These are phyloP conservation scores for Epizoanthus scotinus DNA, from an alignment of 92 coral and sea anemone genomes.

Conservation along the genomic window DNA sequence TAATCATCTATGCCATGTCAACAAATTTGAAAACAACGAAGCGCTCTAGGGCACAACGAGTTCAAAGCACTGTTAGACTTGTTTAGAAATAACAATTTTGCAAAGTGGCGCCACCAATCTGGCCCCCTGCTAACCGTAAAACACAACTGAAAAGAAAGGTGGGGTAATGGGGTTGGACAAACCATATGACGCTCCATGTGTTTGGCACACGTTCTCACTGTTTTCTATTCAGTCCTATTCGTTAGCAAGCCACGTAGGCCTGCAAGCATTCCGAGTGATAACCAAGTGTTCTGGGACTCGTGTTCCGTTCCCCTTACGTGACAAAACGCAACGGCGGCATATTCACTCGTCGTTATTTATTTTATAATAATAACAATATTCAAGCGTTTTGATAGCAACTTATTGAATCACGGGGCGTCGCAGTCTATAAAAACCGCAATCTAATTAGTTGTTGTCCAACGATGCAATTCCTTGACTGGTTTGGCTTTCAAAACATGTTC, in stretches of 20 bases:
- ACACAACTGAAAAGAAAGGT: conserved; percentile 7
- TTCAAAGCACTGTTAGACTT: conserved; percentile 15
- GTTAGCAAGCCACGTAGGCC: neutral
- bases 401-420: too few relatives aligned
- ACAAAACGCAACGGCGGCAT: too few relatives aligned
- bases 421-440: too few relatives aligned
- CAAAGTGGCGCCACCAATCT: conserved; percentile 33
- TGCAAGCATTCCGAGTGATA: neutral
- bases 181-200: conserved; percentile 30
- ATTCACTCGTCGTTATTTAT: too few relatives aligned
- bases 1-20: conserved; percentile 10
- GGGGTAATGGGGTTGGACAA: neutral
- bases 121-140: conserved; percentile 31
- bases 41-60: conserved; percentile 19
- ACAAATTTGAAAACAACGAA: conserved; percentile 3
- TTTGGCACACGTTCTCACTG: neutral
- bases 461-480: too few relatives aligned
- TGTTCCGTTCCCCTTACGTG: neutral
- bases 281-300: neutral
- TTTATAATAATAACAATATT: too few relatives aligned
- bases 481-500: too few relatives aligned
- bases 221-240: neutral
- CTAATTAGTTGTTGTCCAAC: too few relatives aligned
- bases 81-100: conserved; percentile 29
- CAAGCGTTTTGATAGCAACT: too few relatives aligned